Conservation (phyloP, 2,797 vertebrate species). For the Sebastes oblongus region DNA sequence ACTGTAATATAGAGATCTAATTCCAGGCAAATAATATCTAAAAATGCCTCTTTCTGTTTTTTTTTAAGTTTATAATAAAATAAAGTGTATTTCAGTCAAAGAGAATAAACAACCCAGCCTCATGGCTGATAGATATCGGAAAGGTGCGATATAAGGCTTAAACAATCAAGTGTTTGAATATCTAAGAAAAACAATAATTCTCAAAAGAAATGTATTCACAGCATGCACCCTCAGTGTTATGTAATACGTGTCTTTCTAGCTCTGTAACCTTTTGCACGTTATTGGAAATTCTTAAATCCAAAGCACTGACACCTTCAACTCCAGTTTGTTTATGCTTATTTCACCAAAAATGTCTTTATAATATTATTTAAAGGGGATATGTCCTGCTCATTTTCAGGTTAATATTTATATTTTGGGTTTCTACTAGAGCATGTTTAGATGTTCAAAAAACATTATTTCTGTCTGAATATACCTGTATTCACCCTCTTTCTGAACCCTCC, state of each 20-base stretch:
- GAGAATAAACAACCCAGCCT: background rate
- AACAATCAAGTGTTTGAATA: background rate
- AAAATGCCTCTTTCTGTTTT: background rate
- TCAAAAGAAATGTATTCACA: background rate
- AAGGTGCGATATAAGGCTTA: background rate
- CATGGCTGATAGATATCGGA: background rate
- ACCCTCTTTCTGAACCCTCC: too few species aligned
- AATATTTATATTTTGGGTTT: too few species aligned
- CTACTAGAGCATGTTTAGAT: too few species aligned
- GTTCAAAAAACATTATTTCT: too few species aligned
- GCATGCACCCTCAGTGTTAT: background rate
- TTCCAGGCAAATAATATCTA: background rate
- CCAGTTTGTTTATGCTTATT: background rate
- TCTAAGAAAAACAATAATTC: background rate
- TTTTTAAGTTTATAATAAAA: background rate
- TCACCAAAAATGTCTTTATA: background rate
- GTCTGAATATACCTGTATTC: too few species aligned
- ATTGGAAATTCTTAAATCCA: background rate
- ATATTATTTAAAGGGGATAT: too few species aligned
- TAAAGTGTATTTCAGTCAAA: background rate
- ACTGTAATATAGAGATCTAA: background rate
- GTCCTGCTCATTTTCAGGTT: too few species aligned
- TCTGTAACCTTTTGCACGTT: background rate
- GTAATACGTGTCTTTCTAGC: background rate
- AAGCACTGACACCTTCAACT: background rate